Evolutionary conservation across 2,113 vertebrate species (phyloP), one percentile per base, ranked within the genome.

Genomic region (Mixornis gularis): DNA sequence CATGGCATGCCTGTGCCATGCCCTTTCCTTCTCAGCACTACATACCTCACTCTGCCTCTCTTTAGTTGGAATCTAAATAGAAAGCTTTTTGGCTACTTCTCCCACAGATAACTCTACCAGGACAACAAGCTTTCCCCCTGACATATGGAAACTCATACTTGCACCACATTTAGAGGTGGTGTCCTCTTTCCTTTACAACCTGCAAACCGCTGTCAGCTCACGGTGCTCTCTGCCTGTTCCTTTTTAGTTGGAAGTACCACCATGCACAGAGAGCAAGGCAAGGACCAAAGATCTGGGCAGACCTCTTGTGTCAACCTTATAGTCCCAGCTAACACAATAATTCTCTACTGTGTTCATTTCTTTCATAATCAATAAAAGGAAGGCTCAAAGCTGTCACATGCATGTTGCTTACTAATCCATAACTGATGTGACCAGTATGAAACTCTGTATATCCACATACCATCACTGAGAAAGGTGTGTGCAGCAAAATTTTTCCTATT

Each of bases 141-240:
- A 9, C 17, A 17, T 1, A 0, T 17, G 13, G 32, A 38, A 53
- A 44, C 22, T 32, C 46, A 7, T 32, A 38, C 17, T 26, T 83
- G 21, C 17, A 32, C 21, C 27, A 17, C 48, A 17, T 32, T 72
- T 26, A 32, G n/a, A 53, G 48, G 48, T 22, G 13, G 13, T 43
- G 20, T 17, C 32, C 32, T 62, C 17, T 53, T 53, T 53, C 32
- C 56, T 53, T 26, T 44, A 32, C 32, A 36, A 7, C 12, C 53
- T 49, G 43, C 29, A 49, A 18, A 40, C 15, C 0, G 0, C 32
- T 1, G 0, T 25, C 66, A 44, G 38, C 15, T 44, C 0, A 0
- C 0, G 0, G 27, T 21, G 66, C 48, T 71, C 56, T 52, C 26
- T 63, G 48, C 21, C 17, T 24, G 7, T 25, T 44, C 17, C 56